Conservation (phyloP, 92 coral and sea anemone species). For the Hydrozoanthus gracilis region DNA sequence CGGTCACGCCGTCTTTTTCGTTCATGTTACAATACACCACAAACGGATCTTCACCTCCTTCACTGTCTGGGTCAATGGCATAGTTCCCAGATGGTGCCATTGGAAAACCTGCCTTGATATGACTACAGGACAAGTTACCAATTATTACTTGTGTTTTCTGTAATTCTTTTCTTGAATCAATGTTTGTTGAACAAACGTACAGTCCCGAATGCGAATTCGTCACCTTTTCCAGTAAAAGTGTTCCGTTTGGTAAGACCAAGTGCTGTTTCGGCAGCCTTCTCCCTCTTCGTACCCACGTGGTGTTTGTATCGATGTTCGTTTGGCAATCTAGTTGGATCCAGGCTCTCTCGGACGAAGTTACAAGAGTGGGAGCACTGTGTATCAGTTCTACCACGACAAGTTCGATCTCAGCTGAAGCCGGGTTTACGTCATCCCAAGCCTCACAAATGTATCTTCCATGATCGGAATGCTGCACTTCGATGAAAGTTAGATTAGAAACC, state of each 20-base stretch:
- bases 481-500: not conserved
- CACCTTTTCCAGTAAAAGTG: not conserved
- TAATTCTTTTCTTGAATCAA: not conserved
- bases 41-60: constrained; percentile 31
- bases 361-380: not conserved
- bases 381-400: not conserved
- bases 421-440: constrained; percentile 9
- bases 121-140: constrained; percentile 35
- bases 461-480: not conserved
- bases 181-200: not conserved
- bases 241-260: not conserved
- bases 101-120: constrained; percentile 1
- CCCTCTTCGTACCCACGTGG: constrained; percentile 17
- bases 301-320: not conserved
- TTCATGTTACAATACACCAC: constrained; percentile 52
- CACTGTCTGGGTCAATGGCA: constrained; percentile 40
- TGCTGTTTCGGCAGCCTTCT: not conserved
- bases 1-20: constrained; percentile 26
- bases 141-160: constrained; percentile 2
- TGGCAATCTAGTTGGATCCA: constrained; percentile 27
- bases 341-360: constrained; percentile 9
- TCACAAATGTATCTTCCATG: not conserved
- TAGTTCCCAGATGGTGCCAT: constrained; percentile 10
- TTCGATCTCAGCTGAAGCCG: constrained; percentile 7
- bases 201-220: constrained; percentile 6